Evolutionary conservation across 1,140 invertebrate species (phyloP).

Genomic region (Drosophila kurseongensis): DNA sequence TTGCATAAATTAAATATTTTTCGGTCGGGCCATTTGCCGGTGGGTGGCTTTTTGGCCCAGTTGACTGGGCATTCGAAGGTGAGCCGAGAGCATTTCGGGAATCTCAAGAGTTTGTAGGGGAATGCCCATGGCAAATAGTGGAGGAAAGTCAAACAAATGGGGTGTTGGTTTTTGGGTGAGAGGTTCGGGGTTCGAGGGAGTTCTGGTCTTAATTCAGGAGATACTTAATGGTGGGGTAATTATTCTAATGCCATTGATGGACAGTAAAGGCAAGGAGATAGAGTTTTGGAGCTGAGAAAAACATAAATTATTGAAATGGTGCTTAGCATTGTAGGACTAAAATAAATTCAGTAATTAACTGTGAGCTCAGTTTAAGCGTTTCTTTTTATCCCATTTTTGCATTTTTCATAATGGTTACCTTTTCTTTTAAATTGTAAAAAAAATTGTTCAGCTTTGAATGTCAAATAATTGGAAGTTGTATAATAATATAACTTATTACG

Average conservation of each 20-base stretch:
- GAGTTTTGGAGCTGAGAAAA: background rate
- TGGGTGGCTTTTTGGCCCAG: conserved; percentile 45
- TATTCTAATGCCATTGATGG: conserved; percentile 5
- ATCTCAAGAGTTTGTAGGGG: conserved; percentile 26
- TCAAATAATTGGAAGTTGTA: too few species aligned
- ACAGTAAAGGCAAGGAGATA: too few species aligned
- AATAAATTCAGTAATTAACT: too few species aligned
- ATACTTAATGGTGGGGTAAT: conserved; percentile 1
- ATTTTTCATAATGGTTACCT: too few species aligned
- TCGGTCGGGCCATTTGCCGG: conserved; percentile 42
- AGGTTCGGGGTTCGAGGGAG: background rate
- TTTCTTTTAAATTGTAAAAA: too few species aligned
- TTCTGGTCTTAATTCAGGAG: conserved; percentile 11
- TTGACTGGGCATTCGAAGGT: conserved; percentile 30
- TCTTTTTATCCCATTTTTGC: too few species aligned
- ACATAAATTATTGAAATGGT: background rate
- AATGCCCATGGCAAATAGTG: conserved; percentile 3
- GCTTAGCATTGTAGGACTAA: too few species aligned
- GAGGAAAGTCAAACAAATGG: background rate
- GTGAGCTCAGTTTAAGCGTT: too few species aligned
- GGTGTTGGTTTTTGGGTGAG: conserved; percentile 16
- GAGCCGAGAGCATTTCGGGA: conserved; percentile 35
- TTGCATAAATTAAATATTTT: conserved; percentile 77
- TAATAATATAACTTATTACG: too few species aligned
- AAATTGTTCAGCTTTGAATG: too few species aligned